Base-by-base conservation (phyloP, 2,888 invertebrate genomes). In the Serripes groenlandicus region DNA sequence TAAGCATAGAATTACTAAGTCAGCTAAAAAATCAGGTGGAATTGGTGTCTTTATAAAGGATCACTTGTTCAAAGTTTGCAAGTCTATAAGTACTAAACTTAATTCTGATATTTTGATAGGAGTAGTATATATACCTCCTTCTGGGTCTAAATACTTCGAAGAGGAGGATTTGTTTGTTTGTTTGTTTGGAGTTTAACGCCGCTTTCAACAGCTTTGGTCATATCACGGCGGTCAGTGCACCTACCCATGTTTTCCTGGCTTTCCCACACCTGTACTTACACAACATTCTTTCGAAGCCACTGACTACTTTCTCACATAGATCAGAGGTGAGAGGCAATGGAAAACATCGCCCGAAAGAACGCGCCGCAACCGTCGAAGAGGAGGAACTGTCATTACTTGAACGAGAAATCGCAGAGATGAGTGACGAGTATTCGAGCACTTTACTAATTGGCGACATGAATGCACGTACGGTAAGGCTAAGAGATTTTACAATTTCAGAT, bases 21-120 rank as follows among this genome's bases (percentile, higher is more conserved):
- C 62, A 34, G 23, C 52, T 3, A 32, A 58, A 28, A 75, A 69
- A 37, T 75, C 69, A 37, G 75, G 75, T 9, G 68, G 75, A 11
- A 56, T 71, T 7, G 71, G 64, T 11, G 15, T 49, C 32, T 70
- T 70, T 71, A 21, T 70, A 3, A 77, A 71, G 49, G 26, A 70
- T 26, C 3, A 58, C 1, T 60, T 26, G n/a, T 37, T 11, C n/a
- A 62, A 7, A n/a, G 26, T 2, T 15, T 30, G 26, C 34, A 62
- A 42, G 4, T 42, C 7, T n/a, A 30, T 23, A 32, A 54, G 18
- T 9, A 73, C 11, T n/a, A 23, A 3, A 35, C 5, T 21, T 5
- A 73, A 3, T 28, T 3, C 60, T 42, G 37, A 37, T 7, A n/a
- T 7, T 34, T 4, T 37, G 3, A 62, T 73, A 60, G 73, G 73